Percentiles rank a stretch among this genome's conserved stretches.
phyloP scores from a whole-genome alignment of 2,888 invertebrate species.

The Cataglyphis rosenhaueri region DNA sequence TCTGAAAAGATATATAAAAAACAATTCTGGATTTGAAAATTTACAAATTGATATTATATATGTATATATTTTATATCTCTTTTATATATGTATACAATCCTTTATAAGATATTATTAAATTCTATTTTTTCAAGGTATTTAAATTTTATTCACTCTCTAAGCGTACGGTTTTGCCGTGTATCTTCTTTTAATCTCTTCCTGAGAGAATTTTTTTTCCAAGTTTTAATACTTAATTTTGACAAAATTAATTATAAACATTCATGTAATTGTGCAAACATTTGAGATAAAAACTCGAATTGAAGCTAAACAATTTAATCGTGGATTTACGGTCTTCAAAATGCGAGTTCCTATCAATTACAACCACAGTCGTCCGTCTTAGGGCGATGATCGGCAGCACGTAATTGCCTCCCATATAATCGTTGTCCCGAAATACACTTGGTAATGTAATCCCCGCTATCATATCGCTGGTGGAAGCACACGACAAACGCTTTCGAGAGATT shows the following conservation, averaged over 20 bases:
- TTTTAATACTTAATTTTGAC: not conserved
- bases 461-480: conserved; percentile 33
- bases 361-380: conserved; percentile 1
- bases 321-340: not conserved
- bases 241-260: not conserved
- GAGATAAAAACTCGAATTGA: not conserved
- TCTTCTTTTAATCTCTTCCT: not conserved
- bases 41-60: not conserved
- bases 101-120: not conserved
- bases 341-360: conserved; percentile 22
- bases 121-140: not conserved
- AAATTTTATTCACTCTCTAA: not conserved
- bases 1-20: not conserved
- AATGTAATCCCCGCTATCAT: conserved; percentile 34
- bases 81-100: not conserved
- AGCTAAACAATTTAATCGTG: conserved; percentile 12
- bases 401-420: conserved; percentile 38
- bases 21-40: not conserved
- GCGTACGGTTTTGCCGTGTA: not conserved
- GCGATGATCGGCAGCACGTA: conserved; percentile 24
- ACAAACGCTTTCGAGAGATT: conserved; percentile 41
- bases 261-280: not conserved
- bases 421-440: conserved; percentile 10
- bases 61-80: not conserved
- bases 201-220: not conserved